Evolutionary conservation across 2,888 invertebrate species (phyloP).

Genomic region (Apamea anceps): DNA sequence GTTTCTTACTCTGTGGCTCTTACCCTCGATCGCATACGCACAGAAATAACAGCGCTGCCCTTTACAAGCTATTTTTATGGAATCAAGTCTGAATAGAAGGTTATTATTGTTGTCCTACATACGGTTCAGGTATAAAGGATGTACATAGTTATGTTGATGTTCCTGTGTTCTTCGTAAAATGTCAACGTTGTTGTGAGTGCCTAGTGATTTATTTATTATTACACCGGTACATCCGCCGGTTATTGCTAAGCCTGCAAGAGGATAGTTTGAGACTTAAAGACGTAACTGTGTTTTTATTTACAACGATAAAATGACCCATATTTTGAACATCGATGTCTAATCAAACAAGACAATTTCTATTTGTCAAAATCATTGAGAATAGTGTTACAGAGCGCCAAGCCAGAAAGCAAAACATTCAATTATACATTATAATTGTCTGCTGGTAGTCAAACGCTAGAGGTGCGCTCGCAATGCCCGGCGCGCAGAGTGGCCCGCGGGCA

Average conservation of each 20-base stretch:
- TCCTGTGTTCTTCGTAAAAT: conserved; percentile 12
- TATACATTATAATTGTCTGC: conserved; percentile 19
- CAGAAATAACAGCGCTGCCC: conserved; percentile 42
- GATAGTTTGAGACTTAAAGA: not conserved
- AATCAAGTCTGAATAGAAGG: conserved; percentile 57
- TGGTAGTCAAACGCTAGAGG: conserved; percentile 13
- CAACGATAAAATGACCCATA: not conserved
- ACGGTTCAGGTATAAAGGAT: not conserved
- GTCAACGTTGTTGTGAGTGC: conserved; percentile 22
- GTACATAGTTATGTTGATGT: not conserved
- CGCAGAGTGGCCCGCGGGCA: conserved; percentile 16
- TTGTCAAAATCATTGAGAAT: not conserved
- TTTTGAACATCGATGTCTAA: not conserved
- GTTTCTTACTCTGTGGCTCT: not conserved
- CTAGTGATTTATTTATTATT: conserved; percentile 4
- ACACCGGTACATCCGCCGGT: not conserved
- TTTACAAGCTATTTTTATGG: conserved; percentile 47
- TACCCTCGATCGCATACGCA: conserved; percentile 20
- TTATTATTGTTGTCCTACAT: conserved; percentile 39
- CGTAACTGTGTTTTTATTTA: not conserved
- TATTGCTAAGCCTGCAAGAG: not conserved
- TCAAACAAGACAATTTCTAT: not conserved
- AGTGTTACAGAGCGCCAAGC: not conserved
- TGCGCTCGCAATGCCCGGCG: conserved; percentile 14
- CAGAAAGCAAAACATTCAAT: conserved; percentile 22